phyloP scores from a whole-genome alignment of 2,888 invertebrate species.

The Orthonychiurus folsomi region DNA sequence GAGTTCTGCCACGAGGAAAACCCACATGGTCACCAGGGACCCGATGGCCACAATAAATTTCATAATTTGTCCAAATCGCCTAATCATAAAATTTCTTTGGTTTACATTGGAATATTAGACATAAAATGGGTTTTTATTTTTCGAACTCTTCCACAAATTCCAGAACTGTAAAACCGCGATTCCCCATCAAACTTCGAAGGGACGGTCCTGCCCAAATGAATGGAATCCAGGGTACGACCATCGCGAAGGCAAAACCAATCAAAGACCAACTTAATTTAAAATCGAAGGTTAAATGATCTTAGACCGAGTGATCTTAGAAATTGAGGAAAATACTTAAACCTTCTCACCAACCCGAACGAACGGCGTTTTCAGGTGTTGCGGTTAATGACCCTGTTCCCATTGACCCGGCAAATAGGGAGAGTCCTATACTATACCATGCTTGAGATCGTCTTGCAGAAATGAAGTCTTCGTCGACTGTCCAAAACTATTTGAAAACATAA shows the following conservation, averaged over 20 bases:
- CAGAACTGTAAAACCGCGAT: background rate
- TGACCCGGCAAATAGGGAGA: background rate
- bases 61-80: background rate
- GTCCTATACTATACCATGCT: constrained; percentile 2
- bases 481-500: background rate
- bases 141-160: constrained; percentile 1
- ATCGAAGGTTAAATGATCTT: too few species aligned
- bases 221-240: constrained; percentile 2
- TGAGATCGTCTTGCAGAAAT: background rate
- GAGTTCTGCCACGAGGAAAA: constrained; percentile 1
- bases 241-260: background rate
- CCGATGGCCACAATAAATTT: constrained; percentile 4
- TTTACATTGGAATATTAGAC: too few species aligned
- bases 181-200: background rate
- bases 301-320: too few species aligned
- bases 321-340: too few species aligned
- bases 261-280: too few species aligned
- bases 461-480: constrained; percentile 4
- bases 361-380: background rate
- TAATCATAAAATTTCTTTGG: too few species aligned
- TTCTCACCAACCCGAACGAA: background rate
- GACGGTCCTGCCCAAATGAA: background rate
- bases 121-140: too few species aligned
- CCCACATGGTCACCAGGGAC: background rate
- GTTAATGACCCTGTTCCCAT: background rate